Evolutionary conservation across 1,140 invertebrate species (phyloP), one percentile per base, ranked within the genome.

Genomic region (Galleria mellonella): DNA sequence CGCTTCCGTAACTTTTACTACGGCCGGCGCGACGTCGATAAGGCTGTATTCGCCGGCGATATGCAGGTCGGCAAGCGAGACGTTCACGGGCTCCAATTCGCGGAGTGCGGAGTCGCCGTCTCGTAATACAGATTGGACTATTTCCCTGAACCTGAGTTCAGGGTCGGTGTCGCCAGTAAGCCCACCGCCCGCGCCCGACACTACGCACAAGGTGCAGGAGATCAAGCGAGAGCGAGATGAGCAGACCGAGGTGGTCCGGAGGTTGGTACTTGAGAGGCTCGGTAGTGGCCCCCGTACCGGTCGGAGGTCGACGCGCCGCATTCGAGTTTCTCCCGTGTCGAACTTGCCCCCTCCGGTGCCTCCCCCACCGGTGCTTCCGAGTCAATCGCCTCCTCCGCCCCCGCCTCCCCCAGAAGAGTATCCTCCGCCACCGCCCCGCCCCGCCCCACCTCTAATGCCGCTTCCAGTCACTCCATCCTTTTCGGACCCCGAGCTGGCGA

Each of bases 401-500:
- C 51, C 47, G 5, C 52, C 61, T 0, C 44, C 57, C 0, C 52
- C 37, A 2, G 47, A 50, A 0, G n/a, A 27, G 3, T 40, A 32
- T 15, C 49, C 48, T 0, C 35, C 55, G 1, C 60, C 62, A 0
- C 65, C 69, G 1, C 75, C 63, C 5, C 50, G 61, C 4, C 70
- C 70, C 0, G 49, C 64, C 5, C 64, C 59, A 0, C 69, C 72
- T 0, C 58, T 62, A 23, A 60, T 65, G 35, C 57, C 68, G 2
- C 41, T 75, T 10, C 66, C 67, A 5, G 68, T 81, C 15, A 61
- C 67, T 4, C 52, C 75, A 10, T 82, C 83, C 23, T 82, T 86
- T 49, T 91, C 90, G 0, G 90, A 91, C 77, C 89, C 90, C 4
- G 90, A 90, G 74, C 67, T 91, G 29, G 72, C 83, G 7, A 74